phyloP scores from a whole-genome alignment of 2,797 vertebrate genomes.

The Rhabdomys pumilio region DNA sequence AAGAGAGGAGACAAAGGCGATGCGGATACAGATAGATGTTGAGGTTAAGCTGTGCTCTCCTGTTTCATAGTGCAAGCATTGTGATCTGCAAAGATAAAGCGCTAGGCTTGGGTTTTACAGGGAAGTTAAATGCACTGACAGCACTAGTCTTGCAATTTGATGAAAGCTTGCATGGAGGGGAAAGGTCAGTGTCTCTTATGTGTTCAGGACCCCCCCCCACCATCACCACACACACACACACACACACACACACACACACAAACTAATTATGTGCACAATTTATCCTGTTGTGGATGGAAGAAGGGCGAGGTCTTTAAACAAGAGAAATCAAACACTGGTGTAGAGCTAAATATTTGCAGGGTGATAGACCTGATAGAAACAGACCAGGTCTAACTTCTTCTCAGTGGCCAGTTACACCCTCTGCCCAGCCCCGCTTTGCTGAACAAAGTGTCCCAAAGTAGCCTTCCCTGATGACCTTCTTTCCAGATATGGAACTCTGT shows the following conservation, averaged over 20 bases:
- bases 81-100: neutral
- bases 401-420: neutral
- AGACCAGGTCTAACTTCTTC: neutral
- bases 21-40: neutral
- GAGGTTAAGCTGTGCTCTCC: constrained; percentile 3
- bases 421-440: neutral
- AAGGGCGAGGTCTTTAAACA: neutral
- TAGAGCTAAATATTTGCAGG: neutral
- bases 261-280: neutral
- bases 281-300: too few species aligned
- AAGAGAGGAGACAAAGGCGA: neutral
- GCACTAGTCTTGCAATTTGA: neutral
- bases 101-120: neutral
- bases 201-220: neutral
- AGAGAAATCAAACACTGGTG: neutral
- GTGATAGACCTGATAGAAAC: neutral
- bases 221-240: neutral
- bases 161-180: neutral
- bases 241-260: fast-evolving
- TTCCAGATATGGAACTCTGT: neutral
- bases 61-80: neutral
- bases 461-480: neutral
- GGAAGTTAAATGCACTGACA: neutral
- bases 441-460: constrained; percentile 31
- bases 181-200: neutral